Base-by-base conservation (phyloP, 2,888 invertebrate genomes). In the Limenitis camilla region DNA sequence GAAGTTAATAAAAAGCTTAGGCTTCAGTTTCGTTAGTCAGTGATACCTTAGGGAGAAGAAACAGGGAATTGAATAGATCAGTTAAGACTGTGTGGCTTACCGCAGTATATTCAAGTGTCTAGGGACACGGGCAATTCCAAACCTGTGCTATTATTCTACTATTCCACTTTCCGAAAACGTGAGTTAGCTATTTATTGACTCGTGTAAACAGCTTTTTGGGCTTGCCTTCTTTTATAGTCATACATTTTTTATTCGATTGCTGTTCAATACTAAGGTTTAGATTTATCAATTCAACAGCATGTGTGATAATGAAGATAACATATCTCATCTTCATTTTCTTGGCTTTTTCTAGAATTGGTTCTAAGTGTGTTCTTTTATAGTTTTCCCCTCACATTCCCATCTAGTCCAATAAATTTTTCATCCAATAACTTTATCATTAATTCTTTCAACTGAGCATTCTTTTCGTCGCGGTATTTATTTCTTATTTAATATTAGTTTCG, bases 151-250 rank as follows among this genome's bases (percentile, higher is more conserved):
- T 78, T 78, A 81, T 78, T 74, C 70, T 65, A 71, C 71, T 72
- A 74, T 74, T 67, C 70, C 64, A 65, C 66, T 69, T 69, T 65
- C 60, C 60, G 58, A 63, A 68, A 68, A 76, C 74, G 71, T 76
- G 74, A 72, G 67, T 62, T 61, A 65, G 60, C 71, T 75, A 75
- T 76, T 78, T 78, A 80, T 76, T 73, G 69, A 69, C 60, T 64
- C 71, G 66, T 51, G 41, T 41, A 48, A 62, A 63, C 64, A 66
- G 63, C 68, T 60, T 63, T 61, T 62, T 63, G 65, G 65, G 67
- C 66, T 35, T 42, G 11, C n/a, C n/a, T n/a, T 63, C 56, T 60
- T 61, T 66, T 59, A 58, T 57, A 61, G 45, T 49, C 53, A 62
- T 70, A 64, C 64, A 72, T 69, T 63, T 68, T 68, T 69, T 45